phyloP scores from a whole-genome alignment of 2,888 invertebrate species.

The Muscina levida region DNA sequence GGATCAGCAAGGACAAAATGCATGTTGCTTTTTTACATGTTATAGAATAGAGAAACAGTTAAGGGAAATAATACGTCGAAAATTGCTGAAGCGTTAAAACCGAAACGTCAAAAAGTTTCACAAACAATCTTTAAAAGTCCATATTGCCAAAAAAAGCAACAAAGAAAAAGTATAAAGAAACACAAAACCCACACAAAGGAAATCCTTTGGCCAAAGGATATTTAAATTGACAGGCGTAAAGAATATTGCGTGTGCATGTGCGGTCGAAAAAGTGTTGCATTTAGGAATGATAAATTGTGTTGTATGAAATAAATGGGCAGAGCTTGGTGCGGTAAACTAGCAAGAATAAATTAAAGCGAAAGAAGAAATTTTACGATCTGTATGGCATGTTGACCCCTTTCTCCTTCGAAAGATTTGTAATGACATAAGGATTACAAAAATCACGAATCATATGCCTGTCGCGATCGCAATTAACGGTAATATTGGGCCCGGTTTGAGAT shows the following conservation, averaged over 20 bases:
- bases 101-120: slow-evolving; percentile 63
- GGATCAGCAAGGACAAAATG: slow-evolving; percentile 41
- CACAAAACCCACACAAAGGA: slow-evolving; percentile 22
- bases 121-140: slow-evolving; percentile 44
- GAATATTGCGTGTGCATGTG: slow-evolving; percentile 34
- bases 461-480: too few relatives aligned
- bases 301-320: too few relatives aligned
- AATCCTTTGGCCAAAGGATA: slow-evolving; percentile 62
- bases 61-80: slow-evolving; percentile 37
- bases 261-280: slow-evolving; percentile 8
- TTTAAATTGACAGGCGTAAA: slow-evolving; percentile 64
- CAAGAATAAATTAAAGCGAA: too few relatives aligned
- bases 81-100: slow-evolving; percentile 65
- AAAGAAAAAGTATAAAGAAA: slow-evolving; percentile 1
- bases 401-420: too few relatives aligned
- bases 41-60: not conserved
- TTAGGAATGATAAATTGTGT: not conserved
- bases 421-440: too few relatives aligned
- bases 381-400: too few relatives aligned
- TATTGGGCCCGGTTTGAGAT: too few relatives aligned
- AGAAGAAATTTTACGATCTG: too few relatives aligned
- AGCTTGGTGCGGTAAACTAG: too few relatives aligned
- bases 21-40: slow-evolving; percentile 8
- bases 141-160: too few relatives aligned
- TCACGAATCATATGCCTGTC: too few relatives aligned